Conservation (phyloP, 2,113 vertebrate species). For the Myanophis thanlyinensis region DNA sequence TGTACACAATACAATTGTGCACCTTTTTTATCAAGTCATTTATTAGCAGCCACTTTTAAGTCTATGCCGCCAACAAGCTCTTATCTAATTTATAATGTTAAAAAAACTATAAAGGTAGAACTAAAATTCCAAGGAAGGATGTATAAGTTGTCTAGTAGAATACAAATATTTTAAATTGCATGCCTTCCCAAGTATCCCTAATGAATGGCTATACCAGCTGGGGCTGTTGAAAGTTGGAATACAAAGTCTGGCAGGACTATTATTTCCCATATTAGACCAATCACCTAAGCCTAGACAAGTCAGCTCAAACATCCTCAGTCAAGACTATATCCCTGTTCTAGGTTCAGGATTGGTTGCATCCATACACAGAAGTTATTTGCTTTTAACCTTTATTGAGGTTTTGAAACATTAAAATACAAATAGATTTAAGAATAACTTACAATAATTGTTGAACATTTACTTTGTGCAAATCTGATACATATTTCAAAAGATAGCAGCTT, state of each 20-base stretch:
- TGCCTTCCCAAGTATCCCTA: not conserved
- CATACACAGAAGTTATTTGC: not conserved
- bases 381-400: slow-evolving; percentile 14
- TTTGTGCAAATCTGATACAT: not conserved
- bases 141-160: not conserved
- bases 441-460: not conserved
- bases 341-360: not conserved
- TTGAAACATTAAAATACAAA: slow-evolving; percentile 14
- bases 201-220: not conserved
- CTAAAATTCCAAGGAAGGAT: not conserved
- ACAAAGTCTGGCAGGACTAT: not conserved
- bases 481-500: not conserved
- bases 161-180: not conserved
- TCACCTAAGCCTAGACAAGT: not conserved
- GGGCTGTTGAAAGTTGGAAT: not conserved
- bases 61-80: not conserved
- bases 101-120: not conserved
- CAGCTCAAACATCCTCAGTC: not conserved
- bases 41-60: not conserved
- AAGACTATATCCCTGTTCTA: not conserved
- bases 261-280: not conserved
- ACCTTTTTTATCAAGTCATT: not conserved
- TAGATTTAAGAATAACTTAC: slow-evolving; percentile 8
- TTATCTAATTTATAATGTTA: not conserved
- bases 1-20: not conserved